phyloP scores from a whole-genome alignment of 2,888 invertebrate species.

The Myopa testacea region DNA sequence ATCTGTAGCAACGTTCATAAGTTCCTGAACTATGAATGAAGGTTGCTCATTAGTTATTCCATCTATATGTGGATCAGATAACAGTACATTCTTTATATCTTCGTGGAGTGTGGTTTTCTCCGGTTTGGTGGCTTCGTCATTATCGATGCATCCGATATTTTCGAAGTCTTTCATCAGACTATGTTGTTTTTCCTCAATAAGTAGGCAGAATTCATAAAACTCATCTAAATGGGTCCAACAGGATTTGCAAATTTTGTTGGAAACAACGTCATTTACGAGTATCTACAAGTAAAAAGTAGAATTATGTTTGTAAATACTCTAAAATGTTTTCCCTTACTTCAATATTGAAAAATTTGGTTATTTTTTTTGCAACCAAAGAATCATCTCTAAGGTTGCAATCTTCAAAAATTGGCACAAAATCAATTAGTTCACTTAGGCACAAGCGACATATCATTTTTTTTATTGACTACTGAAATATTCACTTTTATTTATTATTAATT shows the following conservation, averaged over 20 bases:
- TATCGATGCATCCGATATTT: no score
- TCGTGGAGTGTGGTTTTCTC: no score
- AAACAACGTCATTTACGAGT: constrained; percentile 36
- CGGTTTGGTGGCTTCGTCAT: no score
- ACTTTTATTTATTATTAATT: no score
- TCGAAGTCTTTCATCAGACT: neutral
- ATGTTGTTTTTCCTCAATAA: constrained; percentile 47
- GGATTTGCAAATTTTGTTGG: constrained; percentile 46
- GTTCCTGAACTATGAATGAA: no score
- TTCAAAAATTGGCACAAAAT: constrained; percentile 11
- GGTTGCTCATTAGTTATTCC: no score
- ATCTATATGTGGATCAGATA: no score
- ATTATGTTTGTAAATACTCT: neutral
- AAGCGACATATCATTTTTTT: constrained; percentile 27
- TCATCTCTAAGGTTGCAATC: constrained; percentile 18
- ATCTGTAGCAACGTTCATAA: no score
- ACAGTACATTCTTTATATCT: no score
- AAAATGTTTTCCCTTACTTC: constrained; percentile 44
- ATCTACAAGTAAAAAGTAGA: constrained; percentile 19
- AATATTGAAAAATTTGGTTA: constrained; percentile 46
- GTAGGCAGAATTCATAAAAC: constrained; percentile 47
- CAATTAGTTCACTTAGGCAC: constrained; percentile 3
- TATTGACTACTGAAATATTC: no score
- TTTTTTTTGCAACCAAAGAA: constrained; percentile 35
- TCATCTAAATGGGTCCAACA: constrained; percentile 48